Evolutionary conservation across 2,888 invertebrate species (phyloP).

Genomic region (Lasioglossum malachurum): DNA sequence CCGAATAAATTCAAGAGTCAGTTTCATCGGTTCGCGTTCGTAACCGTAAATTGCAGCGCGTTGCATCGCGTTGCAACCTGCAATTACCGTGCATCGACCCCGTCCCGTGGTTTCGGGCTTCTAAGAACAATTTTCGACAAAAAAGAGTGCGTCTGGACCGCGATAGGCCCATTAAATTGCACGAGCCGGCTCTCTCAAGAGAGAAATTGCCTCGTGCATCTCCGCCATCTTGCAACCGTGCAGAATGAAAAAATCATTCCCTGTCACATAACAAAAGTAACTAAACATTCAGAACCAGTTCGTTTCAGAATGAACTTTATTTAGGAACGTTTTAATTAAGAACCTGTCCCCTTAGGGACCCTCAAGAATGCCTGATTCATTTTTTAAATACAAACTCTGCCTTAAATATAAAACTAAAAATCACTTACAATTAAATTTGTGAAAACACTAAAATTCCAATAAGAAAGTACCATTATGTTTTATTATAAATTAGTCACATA

Average conservation of each 20-base stretch:
- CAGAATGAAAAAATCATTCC: slow-evolving; percentile 14
- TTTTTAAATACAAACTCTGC: not conserved
- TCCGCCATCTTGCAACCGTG: slow-evolving; percentile 7
- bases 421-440: not conserved
- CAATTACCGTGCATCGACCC: slow-evolving; percentile 56
- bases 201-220: slow-evolving; percentile 42
- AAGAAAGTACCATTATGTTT: not conserved
- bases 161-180: slow-evolving; percentile 55
- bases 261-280: not conserved
- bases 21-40: slow-evolving; percentile 15
- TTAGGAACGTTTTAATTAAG: slow-evolving; percentile 1
- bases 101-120: slow-evolving; percentile 53
- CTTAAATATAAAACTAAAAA: not conserved
- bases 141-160: slow-evolving; percentile 40
- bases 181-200: slow-evolving; percentile 19
- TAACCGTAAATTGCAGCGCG: slow-evolving; percentile 21
- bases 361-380: not conserved
- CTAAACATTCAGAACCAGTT: not conserved
- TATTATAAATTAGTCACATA: not conserved
- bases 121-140: slow-evolving; percentile 51
- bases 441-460: not conserved
- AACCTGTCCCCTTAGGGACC: not conserved
- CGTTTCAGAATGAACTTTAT: not conserved
- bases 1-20: not conserved
- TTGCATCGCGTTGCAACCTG: slow-evolving; percentile 31